Evolutionary conservation across 2,797 vertebrate genomes (phyloP).

Genomic region (Glyptemys insculpta): DNA sequence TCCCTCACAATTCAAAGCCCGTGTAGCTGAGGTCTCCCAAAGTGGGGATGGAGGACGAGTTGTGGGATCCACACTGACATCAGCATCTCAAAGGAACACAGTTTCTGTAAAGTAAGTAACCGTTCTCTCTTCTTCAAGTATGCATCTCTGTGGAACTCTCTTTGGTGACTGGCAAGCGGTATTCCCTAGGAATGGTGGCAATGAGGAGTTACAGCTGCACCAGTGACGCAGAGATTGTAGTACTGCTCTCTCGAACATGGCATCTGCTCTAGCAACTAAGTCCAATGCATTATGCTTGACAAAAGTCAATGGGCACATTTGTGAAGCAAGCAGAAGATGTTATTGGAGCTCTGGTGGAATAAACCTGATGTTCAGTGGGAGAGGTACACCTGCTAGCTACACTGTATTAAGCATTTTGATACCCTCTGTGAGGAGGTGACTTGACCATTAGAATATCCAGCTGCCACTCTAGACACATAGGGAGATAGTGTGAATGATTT

Average conservation of each 20-base stretch:
- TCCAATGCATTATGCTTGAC: rapidly evolving
- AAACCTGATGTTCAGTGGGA: not conserved
- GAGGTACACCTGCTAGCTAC: rapidly evolving
- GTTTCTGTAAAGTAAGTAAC: not conserved
- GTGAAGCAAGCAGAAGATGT: rapidly evolving
- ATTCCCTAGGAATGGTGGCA: not conserved
- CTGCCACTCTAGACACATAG: not conserved
- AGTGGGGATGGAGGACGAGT: not conserved
- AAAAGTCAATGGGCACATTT: not conserved
- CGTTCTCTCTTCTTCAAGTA: rapidly evolving
- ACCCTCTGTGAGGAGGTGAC: not conserved
- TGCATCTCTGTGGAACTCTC: rapidly evolving
- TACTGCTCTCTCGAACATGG: rapidly evolving
- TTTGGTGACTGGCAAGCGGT: not conserved
- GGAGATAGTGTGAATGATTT: not conserved
- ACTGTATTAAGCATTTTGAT: rapidly evolving
- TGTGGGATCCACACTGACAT: not conserved
- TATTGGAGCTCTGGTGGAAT: rapidly evolving
- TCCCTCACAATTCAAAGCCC: not conserved
- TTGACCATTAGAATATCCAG: not conserved
- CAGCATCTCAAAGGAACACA: not conserved
- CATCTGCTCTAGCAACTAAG: rapidly evolving
- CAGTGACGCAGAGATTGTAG: not conserved
- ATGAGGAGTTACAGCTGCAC: not conserved
- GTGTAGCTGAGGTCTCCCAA: not conserved